Evolutionary conservation across 2,888 invertebrate genomes (phyloP), one percentile per base, ranked within the genome.

Genomic region (Heliothis peltigera): DNA sequence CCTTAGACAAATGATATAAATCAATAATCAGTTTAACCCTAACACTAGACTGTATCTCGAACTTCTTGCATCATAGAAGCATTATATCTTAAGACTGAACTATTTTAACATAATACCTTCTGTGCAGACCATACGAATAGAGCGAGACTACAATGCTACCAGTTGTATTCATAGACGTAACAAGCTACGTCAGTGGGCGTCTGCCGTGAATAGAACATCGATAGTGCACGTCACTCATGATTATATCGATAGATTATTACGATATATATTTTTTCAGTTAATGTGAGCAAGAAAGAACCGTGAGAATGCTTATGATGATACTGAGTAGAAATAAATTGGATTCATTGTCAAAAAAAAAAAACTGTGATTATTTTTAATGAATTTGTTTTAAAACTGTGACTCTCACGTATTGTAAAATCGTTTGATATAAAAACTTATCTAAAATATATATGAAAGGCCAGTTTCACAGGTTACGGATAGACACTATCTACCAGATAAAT

Each of bases 181-280:
- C 42, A 54, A 54, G 49, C 25, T 35, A 54, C 47, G 42, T 53
- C 35, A 52, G 28, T 55, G 28, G 43, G 28, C 12, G 39, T 22
- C 18, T 22, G 28, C 6, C 15, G 17, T 28, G 8, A 32, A 56
- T 52, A 21, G 28, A 48, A 15, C 21, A 21, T 18, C 28, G 17
- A 32, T 55, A 55, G 43, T 32, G 28, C 4, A 19, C 18, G 2
- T 32, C 19, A 17, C 12, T 47, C 10, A 42, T 43, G 21, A 42
- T 39, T 28, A 8, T 56, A 28, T 74, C 75, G 62, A 74, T 68
- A 56, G 8, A 48, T 65, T 12, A 7, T 18, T 10, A n/a, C 15
- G 39, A 39, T 15, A 25, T 3, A 10, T 21, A 44, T 15, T 17
- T 0, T 44, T 60, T 0, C 7, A 12, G 28, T 17, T 10, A 12